Base-by-base conservation (phyloP, 2,113 vertebrate species). In the Chauna torquata region DNA sequence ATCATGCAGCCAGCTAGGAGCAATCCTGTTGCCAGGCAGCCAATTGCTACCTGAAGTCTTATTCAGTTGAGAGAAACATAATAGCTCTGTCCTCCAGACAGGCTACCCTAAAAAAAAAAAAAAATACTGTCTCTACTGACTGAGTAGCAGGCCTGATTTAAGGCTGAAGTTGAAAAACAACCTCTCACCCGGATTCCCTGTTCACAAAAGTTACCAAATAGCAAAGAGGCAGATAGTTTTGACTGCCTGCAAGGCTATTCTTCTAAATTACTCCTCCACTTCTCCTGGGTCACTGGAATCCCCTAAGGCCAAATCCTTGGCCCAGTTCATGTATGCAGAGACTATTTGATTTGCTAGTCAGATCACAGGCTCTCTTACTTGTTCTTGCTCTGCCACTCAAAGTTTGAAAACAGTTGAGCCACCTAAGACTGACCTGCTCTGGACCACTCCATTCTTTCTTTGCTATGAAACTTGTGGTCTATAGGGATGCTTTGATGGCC, bases 111-210 rank as follows among this genome's bases (percentile, higher is more conserved):
- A 23, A 79, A 84, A 94, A 84, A 40, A 72, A 69, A 23, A 79
- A 84, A 94, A 84, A 40, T 6, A 5, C 62, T 45, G 42, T 9
- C 2, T 12, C 11, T 44, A 3, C 28, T 9, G 55, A 12, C 68
- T 38, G 58, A 77, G n/a, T 65, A 76, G 65, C 57, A 65, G 38
- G 28, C 75, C 72, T 88, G 65, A 45, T 40, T 91, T 23, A 64
- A 87, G 58, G 17, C 50, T 86, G 68, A 66, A 66, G 58, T 59
- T 71, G 55, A 94, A 86, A 96, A 92, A 77, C 28, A 34, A 16
- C n/a, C 45, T 86, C 66, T 68, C 32, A 59, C 12, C 25, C 77
- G 86, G 54, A 57, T 44, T 85, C 7, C 7, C 12, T 13, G 12
- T n/a, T 94, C 34, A 28, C 8, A 62, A 44, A 86, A 3, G 68